Conservation (phyloP, 2,113 vertebrate species). For the Petrocephalus zakoni region DNA sequence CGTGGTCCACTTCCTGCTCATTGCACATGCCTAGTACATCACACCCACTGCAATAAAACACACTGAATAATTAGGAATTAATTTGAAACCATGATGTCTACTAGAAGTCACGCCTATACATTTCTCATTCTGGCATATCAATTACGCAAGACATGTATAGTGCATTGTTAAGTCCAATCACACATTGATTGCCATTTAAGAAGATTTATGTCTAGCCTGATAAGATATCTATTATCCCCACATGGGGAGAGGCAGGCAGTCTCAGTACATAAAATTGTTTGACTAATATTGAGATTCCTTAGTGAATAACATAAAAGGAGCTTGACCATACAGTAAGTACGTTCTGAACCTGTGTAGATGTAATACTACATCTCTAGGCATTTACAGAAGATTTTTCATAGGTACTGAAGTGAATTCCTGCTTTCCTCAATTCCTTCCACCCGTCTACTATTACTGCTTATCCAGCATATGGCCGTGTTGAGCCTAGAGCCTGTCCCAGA, state of each 20-base stretch:
- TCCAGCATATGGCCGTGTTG: not conserved
- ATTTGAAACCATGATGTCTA: not conserved
- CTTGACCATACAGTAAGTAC: not conserved
- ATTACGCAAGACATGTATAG: slow-evolving; percentile 45
- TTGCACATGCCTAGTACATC: not conserved
- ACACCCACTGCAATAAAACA: not conserved
- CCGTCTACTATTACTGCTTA: not conserved
- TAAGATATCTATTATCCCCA: slow-evolving; percentile 50
- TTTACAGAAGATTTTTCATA: not conserved
- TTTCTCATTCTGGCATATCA: slow-evolving; percentile 38
- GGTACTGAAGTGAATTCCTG: not conserved
- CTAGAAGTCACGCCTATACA: not conserved
- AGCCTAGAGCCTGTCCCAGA: not conserved
- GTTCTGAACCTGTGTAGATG: not conserved
- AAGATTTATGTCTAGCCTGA: slow-evolving; percentile 52
- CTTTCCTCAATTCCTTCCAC: not conserved
- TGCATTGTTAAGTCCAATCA: slow-evolving; percentile 43
- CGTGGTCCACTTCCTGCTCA: not conserved
- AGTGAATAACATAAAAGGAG: not conserved
- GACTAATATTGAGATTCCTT: slow-evolving; percentile 8
- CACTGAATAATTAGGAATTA: not conserved
- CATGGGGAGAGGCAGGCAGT: slow-evolving; percentile 34
- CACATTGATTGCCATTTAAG: slow-evolving; percentile 56
- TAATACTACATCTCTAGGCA: not conserved
- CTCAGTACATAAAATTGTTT: slow-evolving; percentile 30